These are phyloP conservation scores for Silvanus unidentatus DNA, from an alignment of 2,888 invertebrate species.

Conservation along the genomic window DNA sequence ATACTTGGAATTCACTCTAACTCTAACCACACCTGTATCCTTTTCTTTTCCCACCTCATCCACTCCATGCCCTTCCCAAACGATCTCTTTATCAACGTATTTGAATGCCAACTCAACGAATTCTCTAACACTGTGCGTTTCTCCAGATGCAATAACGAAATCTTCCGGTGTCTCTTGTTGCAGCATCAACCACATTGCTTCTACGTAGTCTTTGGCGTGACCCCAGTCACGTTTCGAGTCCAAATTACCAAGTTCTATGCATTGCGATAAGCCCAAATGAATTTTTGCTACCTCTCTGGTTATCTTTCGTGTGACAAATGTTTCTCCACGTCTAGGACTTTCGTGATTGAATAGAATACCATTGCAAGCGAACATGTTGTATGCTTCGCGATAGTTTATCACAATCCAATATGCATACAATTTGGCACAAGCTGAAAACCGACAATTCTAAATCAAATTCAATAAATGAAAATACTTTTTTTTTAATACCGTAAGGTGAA, in stretches of 20 bases:
- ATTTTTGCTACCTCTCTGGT: conserved; percentile 98
- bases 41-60: conserved; percentile 74
- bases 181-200: conserved; percentile 99
- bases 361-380: conserved; percentile 92
- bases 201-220: conserved; percentile 91
- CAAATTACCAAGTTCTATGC: conserved; percentile 86
- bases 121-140: conserved; percentile 90
- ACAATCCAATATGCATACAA: conserved; percentile 96
- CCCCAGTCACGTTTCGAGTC: conserved; percentile 98
- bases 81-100: conserved; percentile 70
- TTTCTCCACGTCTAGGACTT: conserved; percentile 92
- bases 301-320: conserved; percentile 97
- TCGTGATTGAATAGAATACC: conserved; percentile 96
- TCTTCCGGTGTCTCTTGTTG: conserved; percentile 89
- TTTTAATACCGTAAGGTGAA: conserved; percentile 80
- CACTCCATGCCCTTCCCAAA: conserved; percentile 83
- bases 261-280: conserved; percentile 75
- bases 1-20: conserved; percentile 87
- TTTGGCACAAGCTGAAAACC: conserved; percentile 84
- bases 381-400: conserved; percentile 91
- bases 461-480: neutral
- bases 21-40: conserved; percentile 66
- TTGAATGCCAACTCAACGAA: conserved; percentile 91
- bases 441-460: neutral
- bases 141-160: conserved; percentile 95